Base-by-base conservation (phyloP, 2,888 invertebrate genomes). In the Andrena marginata region DNA sequence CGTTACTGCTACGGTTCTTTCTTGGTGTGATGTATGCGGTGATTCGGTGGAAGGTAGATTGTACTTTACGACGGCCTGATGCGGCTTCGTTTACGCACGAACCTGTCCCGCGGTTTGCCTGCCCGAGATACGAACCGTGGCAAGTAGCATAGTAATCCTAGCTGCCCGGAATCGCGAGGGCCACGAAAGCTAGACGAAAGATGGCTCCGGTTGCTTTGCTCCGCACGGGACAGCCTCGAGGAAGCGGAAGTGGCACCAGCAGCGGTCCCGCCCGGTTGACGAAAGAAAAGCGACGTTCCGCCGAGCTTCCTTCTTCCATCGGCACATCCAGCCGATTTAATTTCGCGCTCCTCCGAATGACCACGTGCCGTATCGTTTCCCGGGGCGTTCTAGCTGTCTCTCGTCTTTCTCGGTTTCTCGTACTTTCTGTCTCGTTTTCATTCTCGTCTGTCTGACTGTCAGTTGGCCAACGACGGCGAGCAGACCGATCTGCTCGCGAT, bases 251-350 rank as follows among this genome's bases (percentile, higher is more conserved):
- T 85, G 87, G 85, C 87, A 87, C 86, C 85, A 80, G 77, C 77
- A 84, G 91, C 91, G 91, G 91, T 92, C 92, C 87, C 92, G 94
- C 92, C 87, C 92, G 94, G 94, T 93, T 92, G 93, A 94, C 93
- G 93, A 94, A 94, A 94, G 94, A 94, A 94, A 92, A 93, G 93
- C 93, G 93, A 93, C 93, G 91, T 89, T 91, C 89, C 90, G 92
- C 92, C 91, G 90, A 90, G 90, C 91, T 91, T 90, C 90, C 89
- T 76, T 87, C 79, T 85, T 86, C 85, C 85, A 62, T 80, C 51
- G 79, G 62, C 67, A 74, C 65, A 63, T 77, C 74, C 72, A 80
- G 56, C 35, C 78, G 78, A 74, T 76, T 76, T 48, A 63, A 74
- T 74, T 72, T 69, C 54, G 72, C 67, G 80, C 33, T 62, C 60